Percentiles rank a stretch among this genome's conserved stretches.
Evolutionary conservation across 2,797 vertebrate species (phyloP).

Genomic region (Parauchenoglanis ngamensis): DNA sequence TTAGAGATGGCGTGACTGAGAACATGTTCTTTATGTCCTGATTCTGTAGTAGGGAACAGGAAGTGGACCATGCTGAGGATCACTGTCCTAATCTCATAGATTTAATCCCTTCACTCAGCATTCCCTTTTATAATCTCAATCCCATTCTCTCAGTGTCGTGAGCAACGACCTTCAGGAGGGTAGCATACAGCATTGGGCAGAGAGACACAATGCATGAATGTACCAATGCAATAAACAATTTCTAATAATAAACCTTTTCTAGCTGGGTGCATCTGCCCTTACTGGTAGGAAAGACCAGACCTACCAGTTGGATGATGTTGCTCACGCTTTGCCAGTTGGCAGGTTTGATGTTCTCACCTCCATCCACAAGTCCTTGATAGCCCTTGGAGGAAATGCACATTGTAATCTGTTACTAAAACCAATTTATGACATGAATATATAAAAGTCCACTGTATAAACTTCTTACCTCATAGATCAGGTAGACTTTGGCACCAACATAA

Average conservation of each 20-base stretch:
- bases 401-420: neutral
- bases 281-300: neutral
- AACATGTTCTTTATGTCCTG: neutral
- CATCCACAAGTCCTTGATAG: constrained; percentile 94
- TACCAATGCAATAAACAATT: neutral
- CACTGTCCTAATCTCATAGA: constrained; percentile 41
- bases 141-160: constrained; percentile 14
- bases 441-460: neutral
- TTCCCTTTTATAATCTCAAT: constrained; percentile 41
- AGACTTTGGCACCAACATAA: constrained; percentile 93
- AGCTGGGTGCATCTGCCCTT: neutral
- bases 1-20: constrained; percentile 12
- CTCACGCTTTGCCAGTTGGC: constrained; percentile 95
- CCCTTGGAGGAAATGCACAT: constrained; percentile 73
- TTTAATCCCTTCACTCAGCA: constrained; percentile 40
- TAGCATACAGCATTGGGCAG: neutral
- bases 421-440: neutral
- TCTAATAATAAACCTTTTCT: neutral
- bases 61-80: constrained; percentile 19
- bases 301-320: constrained; percentile 94
- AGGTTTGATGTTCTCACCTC: constrained; percentile 89
- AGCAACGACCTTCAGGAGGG: constrained; percentile 4
- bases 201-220: neutral
- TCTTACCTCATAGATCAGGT: constrained; percentile 89
- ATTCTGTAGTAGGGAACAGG: neutral